Conservation (phyloP, 2,888 invertebrate genomes). For the Drosophila niveifrons region DNA sequence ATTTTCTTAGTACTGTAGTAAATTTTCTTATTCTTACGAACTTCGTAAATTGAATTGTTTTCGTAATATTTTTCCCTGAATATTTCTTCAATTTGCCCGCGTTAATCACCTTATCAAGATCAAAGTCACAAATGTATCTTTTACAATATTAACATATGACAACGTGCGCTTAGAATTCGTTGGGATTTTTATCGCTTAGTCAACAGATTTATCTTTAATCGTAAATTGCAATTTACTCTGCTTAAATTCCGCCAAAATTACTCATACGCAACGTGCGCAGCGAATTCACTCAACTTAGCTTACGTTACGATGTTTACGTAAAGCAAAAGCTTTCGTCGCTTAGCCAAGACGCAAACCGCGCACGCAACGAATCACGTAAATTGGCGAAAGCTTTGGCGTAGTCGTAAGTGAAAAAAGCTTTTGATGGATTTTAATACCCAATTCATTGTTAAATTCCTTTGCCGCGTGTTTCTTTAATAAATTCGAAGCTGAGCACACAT, state of each 20-base stretch:
- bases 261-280: slow-evolving; percentile 64
- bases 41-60: background rate
- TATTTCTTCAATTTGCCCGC: slow-evolving; percentile 1
- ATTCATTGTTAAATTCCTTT: background rate
- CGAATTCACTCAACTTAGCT: slow-evolving; percentile 43
- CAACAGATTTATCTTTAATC: slow-evolving; percentile 37
- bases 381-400: background rate
- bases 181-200: slow-evolving; percentile 23
- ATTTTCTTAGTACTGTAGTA: background rate
- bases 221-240: slow-evolving; percentile 17
- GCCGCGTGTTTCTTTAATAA: background rate
- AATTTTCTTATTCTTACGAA: background rate
- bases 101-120: background rate
- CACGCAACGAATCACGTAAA: slow-evolving; percentile 23
- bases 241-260: slow-evolving; percentile 41
- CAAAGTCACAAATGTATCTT: background rate
- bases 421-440: background rate
- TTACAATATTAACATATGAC: slow-evolving; percentile 6
- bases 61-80: background rate
- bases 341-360: slow-evolving; percentile 55
- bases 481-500: slow-evolving; percentile 7
- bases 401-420: background rate
- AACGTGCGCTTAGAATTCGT: slow-evolving; percentile 5
- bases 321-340: slow-evolving; percentile 20
- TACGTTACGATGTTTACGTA: slow-evolving; percentile 18